Evolutionary conservation across 92 coral and sea anemone species (phyloP).

Genomic region (Isaurus tuberculatus): DNA sequence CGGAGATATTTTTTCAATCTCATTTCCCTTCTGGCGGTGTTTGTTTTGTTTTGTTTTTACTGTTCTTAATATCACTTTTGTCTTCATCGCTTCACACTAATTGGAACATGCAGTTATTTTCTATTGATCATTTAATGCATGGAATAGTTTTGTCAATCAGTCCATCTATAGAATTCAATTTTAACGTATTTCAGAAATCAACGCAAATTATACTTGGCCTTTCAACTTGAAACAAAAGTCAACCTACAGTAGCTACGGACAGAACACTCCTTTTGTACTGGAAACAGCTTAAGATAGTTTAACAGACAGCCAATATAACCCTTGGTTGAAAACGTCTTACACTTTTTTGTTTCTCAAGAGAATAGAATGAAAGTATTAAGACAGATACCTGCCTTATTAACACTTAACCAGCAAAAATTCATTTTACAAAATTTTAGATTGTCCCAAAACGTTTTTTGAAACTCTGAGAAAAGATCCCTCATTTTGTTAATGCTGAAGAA

Average conservation of each 20-base stretch:
- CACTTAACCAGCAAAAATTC: too few relatives aligned
- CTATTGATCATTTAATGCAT: neutral
- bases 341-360: too few relatives aligned
- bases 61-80: neutral
- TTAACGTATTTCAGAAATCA: neutral
- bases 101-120: constrained; percentile 25
- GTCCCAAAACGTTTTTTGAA: too few relatives aligned
- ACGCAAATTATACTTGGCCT: neutral
- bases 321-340: too few relatives aligned
- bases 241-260: neutral
- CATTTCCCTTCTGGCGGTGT: neutral
- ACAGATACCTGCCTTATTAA: too few relatives aligned
- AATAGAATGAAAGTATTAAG: too few relatives aligned
- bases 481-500: too few relatives aligned
- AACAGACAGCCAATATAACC: too few relatives aligned
- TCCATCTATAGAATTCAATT: neutral
- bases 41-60: constrained; percentile 10
- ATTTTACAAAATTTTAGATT: too few relatives aligned
- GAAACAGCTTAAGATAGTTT: too few relatives aligned
- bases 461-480: too few relatives aligned
- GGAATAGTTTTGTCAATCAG: neutral
- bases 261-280: neutral
- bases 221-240: neutral
- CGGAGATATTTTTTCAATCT: neutral
- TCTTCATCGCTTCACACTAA: neutral